Evolutionary conservation across 2,888 invertebrate species (phyloP), one percentile per base, ranked within the genome.

Genomic region (Cartodere bifasciata): DNA sequence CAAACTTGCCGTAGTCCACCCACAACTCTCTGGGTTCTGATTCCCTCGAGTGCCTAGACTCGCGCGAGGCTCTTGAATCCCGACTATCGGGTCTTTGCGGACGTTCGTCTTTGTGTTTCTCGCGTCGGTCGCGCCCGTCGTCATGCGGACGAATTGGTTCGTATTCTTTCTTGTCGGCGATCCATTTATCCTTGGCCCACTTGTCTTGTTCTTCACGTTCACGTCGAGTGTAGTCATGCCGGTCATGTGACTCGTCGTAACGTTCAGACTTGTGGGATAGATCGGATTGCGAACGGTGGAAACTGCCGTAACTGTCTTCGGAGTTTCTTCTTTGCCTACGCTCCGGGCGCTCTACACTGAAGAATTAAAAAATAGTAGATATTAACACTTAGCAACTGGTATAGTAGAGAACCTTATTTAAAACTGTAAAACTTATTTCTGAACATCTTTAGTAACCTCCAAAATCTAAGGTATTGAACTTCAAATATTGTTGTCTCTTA

Each of bases 1-100:
- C 57, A 32, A 53, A 58, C 5, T 52, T 48, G 4, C 53, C n/a
- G n/a, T n/a, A n/a, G n/a, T n/a, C n/a, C n/a, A n/a, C n/a, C 3
- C 64, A 63, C 6, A 49, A 53, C 16, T 55, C 53, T 9, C 51
- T 39, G 1, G 49, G 42, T 36, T 56, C 68, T 2, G 64, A 59
- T 17, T 58, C 59, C 29, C 60, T 40, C 46, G 63, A 58, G 29
- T 58, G 51, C 43, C 68, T 53, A 36, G 70, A 63, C 50, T 69
- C 64, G 49, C 74, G 47, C 37, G 67, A 61, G 14, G 67, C 56
- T 10, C 69, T 60, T 37, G 68, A 65, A 46, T 72, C 71, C 3
- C 70, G 60, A 36, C 68, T 70, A 42, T 72, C 72, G 1, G 70
- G 70, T 38, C 70, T 55, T 34, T 68, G 68, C 0, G 69, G 69